Base-by-base conservation (phyloP, 2,113 vertebrate genomes). In the Ellobius talpinus region DNA sequence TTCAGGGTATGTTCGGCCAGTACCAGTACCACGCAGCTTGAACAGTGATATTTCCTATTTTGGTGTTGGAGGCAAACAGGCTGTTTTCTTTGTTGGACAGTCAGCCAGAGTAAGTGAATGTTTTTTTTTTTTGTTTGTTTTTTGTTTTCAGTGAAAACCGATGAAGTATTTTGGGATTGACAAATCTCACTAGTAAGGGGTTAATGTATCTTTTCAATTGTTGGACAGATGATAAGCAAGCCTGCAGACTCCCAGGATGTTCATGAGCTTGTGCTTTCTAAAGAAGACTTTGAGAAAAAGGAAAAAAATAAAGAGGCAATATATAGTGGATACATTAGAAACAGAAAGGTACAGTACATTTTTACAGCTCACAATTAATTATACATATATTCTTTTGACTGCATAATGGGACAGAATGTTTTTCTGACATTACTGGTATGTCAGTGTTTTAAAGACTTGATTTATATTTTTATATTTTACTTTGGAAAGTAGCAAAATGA, bases 1-100 rank as follows among this genome's bases (percentile, higher is more conserved):
- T 94, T 98, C 98, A 10, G 98, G 97, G 26, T 99, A 99, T 29
- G 98, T 99, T 5, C 99, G 99, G 0, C 99, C 99, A 86, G 96
- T 98, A 70, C 98, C 98, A 68, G 99, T 99, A 47, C 99, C 98
- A 96, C 99, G 99, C 63, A 99, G 99, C 98, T 98, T 99, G 96
- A 99, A 99, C 96, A 99, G 99, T 93, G 99, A 99, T 93, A 99
- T 99, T 97, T 99, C 99, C 0, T 99, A 99, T 98, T 99, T 99
- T 98, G 99, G 99, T 97, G 99, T 99, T 90, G 99, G 99, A 95
- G 99, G 99, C 94, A 99, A 99, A 97, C 99, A 99, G 97, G 99
- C 99, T 8, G 99, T 99, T 89, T 99, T 99, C 98, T 99, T 99
- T 98, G 99, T 99, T 95, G 99, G 99, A 95, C 98, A 99, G 21